phyloP scores from a whole-genome alignment of 2,113 vertebrate genomes.

The Butorides virescens region DNA sequence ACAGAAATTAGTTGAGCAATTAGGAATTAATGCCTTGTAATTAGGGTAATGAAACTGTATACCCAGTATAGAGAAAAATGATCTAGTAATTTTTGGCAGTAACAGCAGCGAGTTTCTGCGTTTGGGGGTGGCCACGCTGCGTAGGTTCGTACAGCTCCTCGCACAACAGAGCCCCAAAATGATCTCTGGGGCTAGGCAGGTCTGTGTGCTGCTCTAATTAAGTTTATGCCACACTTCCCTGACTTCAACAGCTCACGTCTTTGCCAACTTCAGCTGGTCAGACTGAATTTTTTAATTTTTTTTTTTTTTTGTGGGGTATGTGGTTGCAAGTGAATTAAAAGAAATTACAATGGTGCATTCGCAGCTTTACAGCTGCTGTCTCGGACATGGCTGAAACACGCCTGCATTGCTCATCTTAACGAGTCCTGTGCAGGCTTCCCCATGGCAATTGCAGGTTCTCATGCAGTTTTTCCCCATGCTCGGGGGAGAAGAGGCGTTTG shows the following conservation, averaged over 20 bases:
- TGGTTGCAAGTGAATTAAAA: neutral
- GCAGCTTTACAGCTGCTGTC: neutral
- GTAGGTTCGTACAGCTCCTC: neutral
- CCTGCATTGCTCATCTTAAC: rapidly evolving
- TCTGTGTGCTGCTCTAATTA: neutral
- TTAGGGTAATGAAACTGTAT: neutral
- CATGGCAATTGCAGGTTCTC: neutral
- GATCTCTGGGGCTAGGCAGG: neutral
- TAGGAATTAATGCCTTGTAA: conserved; percentile 42
- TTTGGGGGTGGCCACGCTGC: neutral
- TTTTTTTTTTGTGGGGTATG: neutral
- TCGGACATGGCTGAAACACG: rapidly evolving
- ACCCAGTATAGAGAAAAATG: neutral
- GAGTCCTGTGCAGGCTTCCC: neutral
- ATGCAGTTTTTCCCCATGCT: neutral
- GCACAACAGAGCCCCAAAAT: neutral
- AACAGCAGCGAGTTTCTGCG: neutral
- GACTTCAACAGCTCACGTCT: rapidly evolving
- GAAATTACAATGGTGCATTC: neutral
- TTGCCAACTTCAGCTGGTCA: neutral
- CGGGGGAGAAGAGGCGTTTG: rapidly evolving
- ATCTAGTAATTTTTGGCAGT: neutral
- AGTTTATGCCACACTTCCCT: neutral
- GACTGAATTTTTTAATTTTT: neutral
- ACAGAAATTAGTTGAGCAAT: conserved; percentile 40